Conservation (phyloP, 2,113 vertebrate species). For the Camelus bactrianus region DNA sequence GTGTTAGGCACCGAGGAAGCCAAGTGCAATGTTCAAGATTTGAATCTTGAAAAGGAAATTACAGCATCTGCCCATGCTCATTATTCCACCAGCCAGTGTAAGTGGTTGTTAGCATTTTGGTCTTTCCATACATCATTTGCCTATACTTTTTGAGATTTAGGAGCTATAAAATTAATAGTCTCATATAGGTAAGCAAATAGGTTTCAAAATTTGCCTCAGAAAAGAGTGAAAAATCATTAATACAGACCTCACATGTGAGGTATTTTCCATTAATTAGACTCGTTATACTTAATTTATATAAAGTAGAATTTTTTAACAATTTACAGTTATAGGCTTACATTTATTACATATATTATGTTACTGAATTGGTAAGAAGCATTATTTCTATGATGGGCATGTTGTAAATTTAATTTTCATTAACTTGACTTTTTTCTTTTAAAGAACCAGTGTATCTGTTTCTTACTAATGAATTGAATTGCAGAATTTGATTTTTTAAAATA, state of each 20-base stretch:
- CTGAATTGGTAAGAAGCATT: neutral
- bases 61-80: neutral
- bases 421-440: slow-evolving; percentile 23
- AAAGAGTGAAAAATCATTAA: neutral
- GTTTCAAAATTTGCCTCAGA: neutral
- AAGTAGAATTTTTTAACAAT: slow-evolving; percentile 22
- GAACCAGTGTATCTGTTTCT: neutral
- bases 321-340: neutral
- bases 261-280: slow-evolving; percentile 37
- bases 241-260: neutral
- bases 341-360: neutral
- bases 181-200: neutral
- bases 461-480: neutral
- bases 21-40: neutral
- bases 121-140: neutral
- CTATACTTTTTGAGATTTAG: slow-evolving; percentile 17
- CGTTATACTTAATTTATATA: neutral
- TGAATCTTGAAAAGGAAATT: neutral
- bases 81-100: neutral
- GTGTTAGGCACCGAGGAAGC: neutral
- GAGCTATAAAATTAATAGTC: slow-evolving; percentile 6
- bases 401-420: slow-evolving; percentile 3
- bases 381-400: slow-evolving; percentile 11
- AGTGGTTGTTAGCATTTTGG: neutral
- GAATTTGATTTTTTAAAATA: slow-evolving; percentile 5